phyloP scores from a whole-genome alignment of 2,797 vertebrate species.

The Anableps anableps region DNA sequence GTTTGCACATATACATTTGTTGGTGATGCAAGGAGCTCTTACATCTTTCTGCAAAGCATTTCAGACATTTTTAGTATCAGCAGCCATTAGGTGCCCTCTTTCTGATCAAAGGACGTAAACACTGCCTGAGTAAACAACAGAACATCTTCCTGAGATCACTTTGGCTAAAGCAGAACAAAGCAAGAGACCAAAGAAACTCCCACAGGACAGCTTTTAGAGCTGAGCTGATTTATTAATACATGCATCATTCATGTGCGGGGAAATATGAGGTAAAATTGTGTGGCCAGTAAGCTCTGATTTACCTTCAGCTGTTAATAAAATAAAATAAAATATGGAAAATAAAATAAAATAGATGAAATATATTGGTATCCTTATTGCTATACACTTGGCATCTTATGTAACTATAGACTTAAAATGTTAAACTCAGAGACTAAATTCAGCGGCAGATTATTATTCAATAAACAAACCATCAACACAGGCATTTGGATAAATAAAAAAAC shows the following conservation, averaged over 20 bases:
- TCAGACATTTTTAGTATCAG: constrained; percentile 7
- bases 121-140: constrained; percentile 13
- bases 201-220: constrained; percentile 14
- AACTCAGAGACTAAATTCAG: neutral
- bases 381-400: neutral
- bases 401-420: neutral
- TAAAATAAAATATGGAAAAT: neutral
- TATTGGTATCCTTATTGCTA: neutral
- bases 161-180: constrained; percentile 36
- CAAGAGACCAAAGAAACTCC: neutral
- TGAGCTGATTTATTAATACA: constrained; percentile 16
- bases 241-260: constrained; percentile 23
- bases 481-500: neutral
- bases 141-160: constrained; percentile 15
- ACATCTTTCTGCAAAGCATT: neutral
- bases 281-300: constrained; percentile 11
- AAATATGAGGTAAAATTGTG: constrained; percentile 6
- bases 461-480: neutral
- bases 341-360: neutral
- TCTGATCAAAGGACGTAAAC: constrained; percentile 30
- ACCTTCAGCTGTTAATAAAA: neutral
- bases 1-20: neutral
- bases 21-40: neutral
- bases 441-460: neutral
- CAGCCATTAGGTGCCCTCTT: constrained; percentile 12